Evolutionary conservation across 2,888 invertebrate species (phyloP).

Genomic region (Ditula angustiorana): DNA sequence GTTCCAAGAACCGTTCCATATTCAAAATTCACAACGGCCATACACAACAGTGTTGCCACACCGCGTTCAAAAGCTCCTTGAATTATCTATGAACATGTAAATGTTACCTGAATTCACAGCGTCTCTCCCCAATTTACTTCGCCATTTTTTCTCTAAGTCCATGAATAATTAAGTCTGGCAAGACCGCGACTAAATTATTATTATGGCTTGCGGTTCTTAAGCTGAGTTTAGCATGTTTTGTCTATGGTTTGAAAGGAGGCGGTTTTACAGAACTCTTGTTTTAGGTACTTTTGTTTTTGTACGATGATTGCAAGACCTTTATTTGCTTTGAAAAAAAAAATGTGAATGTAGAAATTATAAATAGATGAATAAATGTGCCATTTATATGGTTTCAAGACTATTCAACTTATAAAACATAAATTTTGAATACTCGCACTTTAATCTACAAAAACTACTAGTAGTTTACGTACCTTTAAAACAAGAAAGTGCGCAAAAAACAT

Average conservation of each 20-base stretch:
- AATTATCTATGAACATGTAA: conserved; percentile 76
- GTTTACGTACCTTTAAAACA: too few relatives aligned
- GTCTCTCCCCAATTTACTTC: conserved; percentile 59
- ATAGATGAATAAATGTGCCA: too few relatives aligned
- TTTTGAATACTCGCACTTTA: too few relatives aligned
- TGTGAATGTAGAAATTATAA: too few relatives aligned
- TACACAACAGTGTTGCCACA: conserved; percentile 38
- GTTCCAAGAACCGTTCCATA: conserved; percentile 21
- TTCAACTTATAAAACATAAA: too few relatives aligned
- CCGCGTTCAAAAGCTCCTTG: conserved; percentile 50
- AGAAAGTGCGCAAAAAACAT: neutral
- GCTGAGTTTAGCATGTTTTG: conserved; percentile 54
- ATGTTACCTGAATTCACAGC: conserved; percentile 66
- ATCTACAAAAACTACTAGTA: too few relatives aligned
- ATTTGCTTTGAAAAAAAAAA: too few relatives aligned
- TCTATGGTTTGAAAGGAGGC: conserved; percentile 36
- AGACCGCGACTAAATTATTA: conserved; percentile 71
- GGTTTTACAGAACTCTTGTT: conserved; percentile 10
- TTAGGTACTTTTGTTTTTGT: neutral
- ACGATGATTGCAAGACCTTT: too few relatives aligned
- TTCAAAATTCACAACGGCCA: conserved; percentile 37
- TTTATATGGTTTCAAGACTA: too few relatives aligned
- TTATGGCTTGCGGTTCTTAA: conserved; percentile 56
- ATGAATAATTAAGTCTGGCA: conserved; percentile 73
- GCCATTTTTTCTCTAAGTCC: conserved; percentile 75